phyloP scores from a whole-genome alignment of 1,140 invertebrate genomes.

The Mactra quadrangularis region DNA sequence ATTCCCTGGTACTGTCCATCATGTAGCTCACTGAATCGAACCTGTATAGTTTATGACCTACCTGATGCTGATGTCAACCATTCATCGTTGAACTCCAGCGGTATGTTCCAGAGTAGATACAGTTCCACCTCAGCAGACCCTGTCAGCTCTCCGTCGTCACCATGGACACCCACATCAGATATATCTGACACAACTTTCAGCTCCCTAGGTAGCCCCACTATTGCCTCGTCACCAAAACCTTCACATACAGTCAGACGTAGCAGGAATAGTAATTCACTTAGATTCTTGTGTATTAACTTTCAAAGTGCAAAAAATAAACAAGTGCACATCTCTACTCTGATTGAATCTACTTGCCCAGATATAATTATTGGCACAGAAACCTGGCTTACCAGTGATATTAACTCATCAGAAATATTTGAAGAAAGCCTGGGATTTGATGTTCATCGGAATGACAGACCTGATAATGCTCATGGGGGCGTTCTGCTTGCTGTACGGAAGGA shows the following conservation, averaged over 20 bases:
- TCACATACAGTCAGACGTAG: no score
- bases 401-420: no score
- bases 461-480: constrained; percentile 24
- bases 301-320: constrained; percentile 10
- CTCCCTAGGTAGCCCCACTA: constrained; percentile 10
- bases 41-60: not conserved
- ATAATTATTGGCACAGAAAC: no score
- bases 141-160: not conserved
- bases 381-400: no score
- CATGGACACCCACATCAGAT: not conserved
- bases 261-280: constrained; percentile 4
- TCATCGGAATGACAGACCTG: constrained; percentile 19
- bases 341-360: no score
- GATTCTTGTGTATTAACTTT: no score
- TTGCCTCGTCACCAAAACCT: constrained; percentile 23
- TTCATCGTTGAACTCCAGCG: not conserved
- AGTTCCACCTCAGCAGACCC: not conserved
- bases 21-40: not conserved
- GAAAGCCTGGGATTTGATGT: no score
- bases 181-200: not conserved
- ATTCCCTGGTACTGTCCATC: constrained; percentile 25
- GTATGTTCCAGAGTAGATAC: not conserved
- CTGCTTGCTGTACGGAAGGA: not conserved
- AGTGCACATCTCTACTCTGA: constrained; percentile 8
- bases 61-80: not conserved